Evolutionary conservation across 2,113 vertebrate species (phyloP), one percentile per base, ranked within the genome.

Genomic region (Oreochromis spilurus): DNA sequence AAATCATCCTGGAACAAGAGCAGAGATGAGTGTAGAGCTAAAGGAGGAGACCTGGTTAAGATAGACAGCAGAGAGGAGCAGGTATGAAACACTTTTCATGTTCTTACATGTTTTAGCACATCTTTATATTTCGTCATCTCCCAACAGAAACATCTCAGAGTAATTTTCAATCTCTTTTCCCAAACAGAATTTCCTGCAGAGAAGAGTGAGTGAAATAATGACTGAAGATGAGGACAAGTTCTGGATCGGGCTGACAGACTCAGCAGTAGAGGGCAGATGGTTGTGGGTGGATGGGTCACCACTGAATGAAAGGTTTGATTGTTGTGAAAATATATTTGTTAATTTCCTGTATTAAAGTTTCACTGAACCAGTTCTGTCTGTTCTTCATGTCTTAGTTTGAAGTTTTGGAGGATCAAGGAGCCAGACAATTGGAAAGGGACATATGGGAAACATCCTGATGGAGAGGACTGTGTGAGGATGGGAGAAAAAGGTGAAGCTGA

Each of bases 171-270:
- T 48, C 13, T 16, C 0, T 16, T 48, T 48, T 7, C 6, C 43
- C 6, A 5, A 14, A 6, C 43, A 48, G 13, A 16, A 0, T 0
- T 94, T 94, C 75, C 62, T 95, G n/a, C 4, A 4, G 4, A 0
- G 0, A 1, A n/a, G 1, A 40, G 0, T 92, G 26, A 65, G 1
- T 3, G 0, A 1, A 4, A 9, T 53, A 17, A 87, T 90, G 78
- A 1, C 0, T 0, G 0, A 1, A 0, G 0, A 0, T 9, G 10
- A 1, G 19, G 50, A 53, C 19, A 53, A n/a, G 50, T 53, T n/a
- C 50, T 53, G 50, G 50, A 53, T 52, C 4, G 17, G 50, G 3
- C 50, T 52, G 50, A 52, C 50, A 52, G 50, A 52, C 50, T 52
- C 50, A 53, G 19, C 19, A n/a, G 19, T 0, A n/a, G 50, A 53